Conservation (phyloP, 1,140 invertebrate species). For the Adelges cooleyi region DNA sequence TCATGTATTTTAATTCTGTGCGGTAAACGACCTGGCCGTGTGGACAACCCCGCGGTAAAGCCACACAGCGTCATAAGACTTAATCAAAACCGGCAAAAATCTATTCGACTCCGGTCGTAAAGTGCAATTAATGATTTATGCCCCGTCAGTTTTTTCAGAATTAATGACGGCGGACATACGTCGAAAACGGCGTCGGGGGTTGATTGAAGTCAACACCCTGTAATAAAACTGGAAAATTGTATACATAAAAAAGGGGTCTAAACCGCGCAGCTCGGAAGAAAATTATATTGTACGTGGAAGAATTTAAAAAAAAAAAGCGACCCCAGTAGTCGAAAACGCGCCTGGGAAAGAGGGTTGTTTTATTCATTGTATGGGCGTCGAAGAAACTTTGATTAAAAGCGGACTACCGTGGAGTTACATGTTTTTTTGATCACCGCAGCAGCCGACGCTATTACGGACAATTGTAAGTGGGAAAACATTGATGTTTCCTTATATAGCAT, state of each 20-base stretch:
- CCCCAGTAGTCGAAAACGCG: neutral
- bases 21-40: no score
- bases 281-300: constrained; percentile 10
- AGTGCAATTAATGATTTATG: constrained; percentile 9
- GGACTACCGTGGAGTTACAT: neutral
- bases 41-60: no score
- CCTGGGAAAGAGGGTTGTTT: neutral
- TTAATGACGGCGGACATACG: neutral
- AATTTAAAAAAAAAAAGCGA: constrained; percentile 21
- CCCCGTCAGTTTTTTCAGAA: neutral
- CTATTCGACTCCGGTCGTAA: constrained; percentile 6
- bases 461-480: constrained; percentile 6
- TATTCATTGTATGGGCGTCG: neutral
- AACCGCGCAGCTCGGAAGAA: constrained; percentile 1
- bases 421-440: neutral
- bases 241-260: neutral
- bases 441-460: constrained; percentile 14
- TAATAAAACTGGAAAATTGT: constrained; percentile 18
- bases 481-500: neutral
- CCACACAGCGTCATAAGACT: neutral
- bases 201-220: constrained; percentile 25
- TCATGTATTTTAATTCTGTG: no score
- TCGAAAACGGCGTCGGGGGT: neutral
- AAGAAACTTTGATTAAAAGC: constrained; percentile 28
- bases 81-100: constrained; percentile 1